These are phyloP conservation scores for Choristoneura fumiferana DNA, from an alignment of 1,140 invertebrate species.

Conservation along the genomic window DNA sequence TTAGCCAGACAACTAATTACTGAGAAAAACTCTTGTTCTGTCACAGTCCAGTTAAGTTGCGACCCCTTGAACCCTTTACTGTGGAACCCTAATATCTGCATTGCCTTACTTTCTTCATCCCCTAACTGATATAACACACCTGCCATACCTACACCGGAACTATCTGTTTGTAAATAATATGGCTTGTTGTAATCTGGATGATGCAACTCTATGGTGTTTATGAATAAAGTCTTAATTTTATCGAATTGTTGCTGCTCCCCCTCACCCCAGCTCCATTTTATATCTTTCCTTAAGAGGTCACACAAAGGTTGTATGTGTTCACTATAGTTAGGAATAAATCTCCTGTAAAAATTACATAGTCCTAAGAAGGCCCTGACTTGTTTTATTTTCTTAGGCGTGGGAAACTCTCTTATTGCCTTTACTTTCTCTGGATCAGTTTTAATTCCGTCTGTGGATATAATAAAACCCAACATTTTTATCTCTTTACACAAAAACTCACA, in stretches of 20 bases:
- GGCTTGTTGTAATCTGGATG: slow-evolving; percentile 32
- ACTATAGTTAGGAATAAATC: slow-evolving; percentile 40
- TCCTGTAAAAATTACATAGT: slow-evolving; percentile 53
- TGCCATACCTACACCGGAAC: slow-evolving; percentile 34
- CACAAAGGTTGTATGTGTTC: slow-evolving; percentile 33
- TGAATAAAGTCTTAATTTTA: slow-evolving; percentile 26
- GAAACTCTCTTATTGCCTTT: slow-evolving; percentile 38
- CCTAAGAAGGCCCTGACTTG: slow-evolving; percentile 53
- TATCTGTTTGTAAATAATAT: slow-evolving; percentile 48
- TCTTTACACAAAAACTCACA: slow-evolving; percentile 38
- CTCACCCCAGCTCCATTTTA: slow-evolving; percentile 23
- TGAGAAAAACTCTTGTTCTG: slow-evolving; percentile 52
- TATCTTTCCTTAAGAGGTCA: slow-evolving; percentile 36
- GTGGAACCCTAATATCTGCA: slow-evolving; percentile 30
- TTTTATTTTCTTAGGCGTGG: slow-evolving; percentile 41
- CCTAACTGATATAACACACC: slow-evolving; percentile 40
- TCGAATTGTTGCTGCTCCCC: slow-evolving; percentile 23
- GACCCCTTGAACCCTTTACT: slow-evolving; percentile 29
- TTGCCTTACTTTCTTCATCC: slow-evolving; percentile 23
- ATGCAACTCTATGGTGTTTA: slow-evolving; percentile 31
- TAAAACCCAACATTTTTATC: slow-evolving; percentile 41
- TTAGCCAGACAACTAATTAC: slow-evolving; percentile 47
- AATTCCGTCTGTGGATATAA: slow-evolving; percentile 45
- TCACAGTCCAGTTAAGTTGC: no score
- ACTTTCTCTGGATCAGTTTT: slow-evolving; percentile 45